Evolutionary conservation across 2,888 invertebrate species (phyloP).

Genomic region (Quadriops clusia): DNA sequence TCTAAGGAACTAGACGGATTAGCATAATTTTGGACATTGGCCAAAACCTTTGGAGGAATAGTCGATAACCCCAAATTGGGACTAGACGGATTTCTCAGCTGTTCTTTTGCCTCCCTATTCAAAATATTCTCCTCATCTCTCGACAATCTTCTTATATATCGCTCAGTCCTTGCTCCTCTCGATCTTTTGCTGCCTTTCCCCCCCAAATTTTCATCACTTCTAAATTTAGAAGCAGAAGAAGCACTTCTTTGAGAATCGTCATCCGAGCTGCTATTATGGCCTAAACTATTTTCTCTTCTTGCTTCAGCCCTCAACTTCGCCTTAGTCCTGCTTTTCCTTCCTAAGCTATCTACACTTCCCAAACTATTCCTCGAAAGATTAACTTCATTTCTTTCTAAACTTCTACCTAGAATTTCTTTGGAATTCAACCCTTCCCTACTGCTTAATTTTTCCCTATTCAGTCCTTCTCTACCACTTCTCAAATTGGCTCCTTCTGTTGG

Average conservation of each 20-base stretch:
- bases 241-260: conserved; percentile 60
- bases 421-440: conserved; percentile 7
- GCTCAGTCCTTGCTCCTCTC: conserved; percentile 65
- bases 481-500: too few species aligned
- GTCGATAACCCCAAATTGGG: conserved; percentile 29
- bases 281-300: conserved; percentile 42
- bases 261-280: conserved; percentile 54
- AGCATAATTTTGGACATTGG: too few species aligned
- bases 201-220: conserved; percentile 57
- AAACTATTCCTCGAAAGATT: conserved; percentile 23
- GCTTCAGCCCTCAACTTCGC: conserved; percentile 58
- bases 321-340: conserved; percentile 45
- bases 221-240: conserved; percentile 52
- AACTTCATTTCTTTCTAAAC: conserved; percentile 17
- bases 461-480: conserved; percentile 8
- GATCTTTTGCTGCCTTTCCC: conserved; percentile 51
- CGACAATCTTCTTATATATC: conserved; percentile 64
- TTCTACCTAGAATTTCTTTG: too few species aligned
- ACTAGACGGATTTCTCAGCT: conserved; percentile 24
- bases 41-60: conserved; percentile 30
- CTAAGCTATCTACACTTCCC: conserved; percentile 39
- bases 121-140: conserved; percentile 53
- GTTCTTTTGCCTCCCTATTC: conserved; percentile 35
- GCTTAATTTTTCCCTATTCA: conserved; percentile 5
- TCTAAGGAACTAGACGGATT: too few species aligned